Evolutionary conservation across 1,140 invertebrate species (phyloP).

Genomic region (Brachionus rubens): DNA sequence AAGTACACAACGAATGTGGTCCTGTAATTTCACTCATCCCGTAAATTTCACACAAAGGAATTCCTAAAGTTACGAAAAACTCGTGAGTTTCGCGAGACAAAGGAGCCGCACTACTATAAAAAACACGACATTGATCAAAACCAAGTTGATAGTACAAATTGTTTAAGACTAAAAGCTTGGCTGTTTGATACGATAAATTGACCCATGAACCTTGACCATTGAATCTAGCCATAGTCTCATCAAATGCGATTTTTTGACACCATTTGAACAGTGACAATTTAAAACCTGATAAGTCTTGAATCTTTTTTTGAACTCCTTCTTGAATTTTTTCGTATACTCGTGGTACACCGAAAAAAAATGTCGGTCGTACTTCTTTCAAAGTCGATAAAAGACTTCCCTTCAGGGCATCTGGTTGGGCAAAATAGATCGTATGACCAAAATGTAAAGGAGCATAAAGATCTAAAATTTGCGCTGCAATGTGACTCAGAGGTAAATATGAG

Average conservation of each 20-base stretch:
- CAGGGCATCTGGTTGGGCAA: constrained; percentile 79
- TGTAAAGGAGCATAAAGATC: constrained; percentile 71
- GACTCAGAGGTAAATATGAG: constrained; percentile 80
- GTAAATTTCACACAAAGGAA: constrained; percentile 67
- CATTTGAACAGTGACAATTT: constrained; percentile 39
- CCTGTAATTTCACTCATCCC: constrained; percentile 78
- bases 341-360: constrained; percentile 78
- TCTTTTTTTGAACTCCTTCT: constrained; percentile 71
- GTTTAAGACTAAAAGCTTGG: constrained; percentile 70
- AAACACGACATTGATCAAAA: constrained; percentile 68
- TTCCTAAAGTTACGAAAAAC: constrained; percentile 80
- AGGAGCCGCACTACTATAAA: constrained; percentile 76
- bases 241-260: neutral
- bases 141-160: constrained; percentile 74
- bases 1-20: constrained; percentile 66
- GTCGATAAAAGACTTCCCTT: constrained; percentile 65
- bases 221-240: neutral
- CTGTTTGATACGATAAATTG: constrained; percentile 65
- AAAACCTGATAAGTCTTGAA: neutral
- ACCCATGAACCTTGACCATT: neutral
- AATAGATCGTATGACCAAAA: constrained; percentile 68
- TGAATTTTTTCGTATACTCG: constrained; percentile 88
- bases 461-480: constrained; percentile 79
- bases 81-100: constrained; percentile 74
- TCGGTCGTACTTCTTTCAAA: constrained; percentile 71